Evolutionary conservation across 1,140 invertebrate species (phyloP).

Genomic region (Aricia agestis): DNA sequence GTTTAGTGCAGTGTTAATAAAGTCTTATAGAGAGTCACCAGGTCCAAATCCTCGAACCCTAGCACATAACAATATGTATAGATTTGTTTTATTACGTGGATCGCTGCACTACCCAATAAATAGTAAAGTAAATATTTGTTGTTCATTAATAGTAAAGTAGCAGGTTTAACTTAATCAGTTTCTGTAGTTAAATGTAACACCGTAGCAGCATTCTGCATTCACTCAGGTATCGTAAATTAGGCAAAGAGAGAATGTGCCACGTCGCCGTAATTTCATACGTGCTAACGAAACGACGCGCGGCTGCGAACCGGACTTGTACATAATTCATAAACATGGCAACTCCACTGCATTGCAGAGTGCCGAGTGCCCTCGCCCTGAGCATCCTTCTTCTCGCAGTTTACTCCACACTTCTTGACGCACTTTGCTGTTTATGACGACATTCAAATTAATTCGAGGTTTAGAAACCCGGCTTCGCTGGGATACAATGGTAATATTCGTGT

Average conservation of each 20-base stretch:
- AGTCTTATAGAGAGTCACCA: no score
- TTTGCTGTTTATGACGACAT: conserved; percentile 21
- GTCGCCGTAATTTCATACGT: conserved; percentile 7
- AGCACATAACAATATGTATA: no score
- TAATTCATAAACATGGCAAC: conserved; percentile 57
- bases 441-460: no score
- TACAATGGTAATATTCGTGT: no score
- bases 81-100: no score
- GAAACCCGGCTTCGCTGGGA: no score
- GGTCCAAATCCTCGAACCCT: no score
- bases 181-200: neutral
- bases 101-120: no score
- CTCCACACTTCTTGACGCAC: conserved; percentile 11
- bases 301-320: conserved; percentile 2
- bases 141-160: no score
- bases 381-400: conserved; percentile 26
- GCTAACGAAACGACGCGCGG: conserved; percentile 11
- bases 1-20: no score
- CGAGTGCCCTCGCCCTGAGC: conserved; percentile 52
- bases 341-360: conserved; percentile 43
- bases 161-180: neutral
- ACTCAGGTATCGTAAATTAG: neutral
- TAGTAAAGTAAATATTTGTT: no score
- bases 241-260: conserved; percentile 1
- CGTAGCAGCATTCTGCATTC: neutral